These are phyloP conservation scores for Rattus rattus DNA, from an alignment of 2,113 vertebrate genomes.

Conservation along the genomic window DNA sequence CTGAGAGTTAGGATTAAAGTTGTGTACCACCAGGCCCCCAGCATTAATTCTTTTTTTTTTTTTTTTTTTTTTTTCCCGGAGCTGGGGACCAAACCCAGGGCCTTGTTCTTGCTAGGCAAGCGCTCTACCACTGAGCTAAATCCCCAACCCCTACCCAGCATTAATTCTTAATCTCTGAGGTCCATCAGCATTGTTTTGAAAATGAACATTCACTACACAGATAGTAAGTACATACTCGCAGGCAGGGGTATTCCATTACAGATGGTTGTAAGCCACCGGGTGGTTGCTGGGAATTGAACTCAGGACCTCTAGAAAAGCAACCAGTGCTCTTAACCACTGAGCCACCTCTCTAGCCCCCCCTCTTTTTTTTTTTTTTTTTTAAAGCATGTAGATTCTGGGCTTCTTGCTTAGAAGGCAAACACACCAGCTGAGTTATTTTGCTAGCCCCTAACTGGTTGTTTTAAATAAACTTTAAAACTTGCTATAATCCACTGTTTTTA, in stretches of 20 bases:
- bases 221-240: neutral
- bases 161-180: constrained; percentile 7
- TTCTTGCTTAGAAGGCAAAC: neutral
- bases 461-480: neutral
- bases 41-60: constrained; percentile 16
- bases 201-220: neutral
- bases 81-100: too few species aligned
- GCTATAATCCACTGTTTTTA: neutral
- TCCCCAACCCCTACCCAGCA: too few species aligned
- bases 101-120: too few species aligned
- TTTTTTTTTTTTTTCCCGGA: too few species aligned
- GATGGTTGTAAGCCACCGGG: too few species aligned
- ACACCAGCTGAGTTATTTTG: neutral
- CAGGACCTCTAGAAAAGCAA: too few species aligned
- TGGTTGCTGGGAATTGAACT: too few species aligned
- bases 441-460: neutral
- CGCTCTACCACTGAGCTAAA: too few species aligned
- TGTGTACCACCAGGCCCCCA: neutral
- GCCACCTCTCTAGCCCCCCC: too few species aligned
- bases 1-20: neutral
- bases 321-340: too few species aligned
- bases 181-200: constrained; percentile 8
- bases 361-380: too few species aligned
- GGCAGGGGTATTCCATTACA: neutral
- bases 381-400: neutral